Conservation (phyloP, 2,113 vertebrate genomes). For the Orycteropus afer region DNA sequence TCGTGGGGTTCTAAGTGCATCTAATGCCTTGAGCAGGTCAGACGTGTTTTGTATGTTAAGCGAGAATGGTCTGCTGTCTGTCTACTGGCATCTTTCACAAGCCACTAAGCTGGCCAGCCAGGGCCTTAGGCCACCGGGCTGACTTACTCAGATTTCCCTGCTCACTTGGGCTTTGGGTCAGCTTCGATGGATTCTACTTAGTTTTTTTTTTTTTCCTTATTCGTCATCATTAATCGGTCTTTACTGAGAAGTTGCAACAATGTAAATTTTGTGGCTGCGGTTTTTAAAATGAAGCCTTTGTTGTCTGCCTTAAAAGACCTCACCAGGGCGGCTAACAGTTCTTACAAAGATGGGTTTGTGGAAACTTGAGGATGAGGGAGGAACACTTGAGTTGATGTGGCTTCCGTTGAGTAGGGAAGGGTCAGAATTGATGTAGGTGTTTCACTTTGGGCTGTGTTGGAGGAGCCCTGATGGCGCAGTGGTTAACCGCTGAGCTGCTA, state of each 20-base stretch:
- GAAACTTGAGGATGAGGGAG: background rate
- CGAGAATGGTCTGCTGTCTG: background rate
- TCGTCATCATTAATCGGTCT: background rate
- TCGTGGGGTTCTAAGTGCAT: background rate
- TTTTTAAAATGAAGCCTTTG: background rate
- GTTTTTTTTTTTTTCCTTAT: background rate
- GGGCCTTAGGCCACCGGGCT: background rate
- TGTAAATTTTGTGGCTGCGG: background rate
- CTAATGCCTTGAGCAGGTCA: slow-evolving; percentile 45
- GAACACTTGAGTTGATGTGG: background rate
- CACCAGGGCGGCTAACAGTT: background rate
- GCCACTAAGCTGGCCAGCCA: background rate
- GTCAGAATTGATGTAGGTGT: background rate
- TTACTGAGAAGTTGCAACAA: background rate
- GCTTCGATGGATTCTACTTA: background rate
- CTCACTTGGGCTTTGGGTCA: background rate
- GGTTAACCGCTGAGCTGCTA: background rate
- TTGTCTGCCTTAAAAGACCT: background rate
- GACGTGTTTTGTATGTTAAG: slow-evolving; percentile 44
- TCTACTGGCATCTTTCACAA: background rate
- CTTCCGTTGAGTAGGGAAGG: background rate
- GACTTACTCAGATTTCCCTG: background rate
- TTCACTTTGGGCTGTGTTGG: too few species aligned
- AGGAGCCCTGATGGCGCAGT: background rate
- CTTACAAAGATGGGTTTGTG: background rate